Base-by-base conservation (phyloP, 2,113 vertebrate species). In the Clupea harengus region DNA sequence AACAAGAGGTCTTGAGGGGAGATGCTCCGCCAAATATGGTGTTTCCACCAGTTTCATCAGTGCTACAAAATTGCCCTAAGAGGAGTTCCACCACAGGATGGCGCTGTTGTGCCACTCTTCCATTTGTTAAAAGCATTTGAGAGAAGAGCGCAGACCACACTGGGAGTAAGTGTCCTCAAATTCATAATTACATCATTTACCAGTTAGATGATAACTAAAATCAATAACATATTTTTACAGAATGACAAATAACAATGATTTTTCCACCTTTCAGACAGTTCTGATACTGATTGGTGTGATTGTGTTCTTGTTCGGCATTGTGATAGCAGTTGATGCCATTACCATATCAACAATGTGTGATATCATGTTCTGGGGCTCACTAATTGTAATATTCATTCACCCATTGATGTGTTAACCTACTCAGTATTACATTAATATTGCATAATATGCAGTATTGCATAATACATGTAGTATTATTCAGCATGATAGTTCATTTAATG, bases 161-260 rank as follows among this genome's bases (percentile, higher is more conserved):
- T 90, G 15, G 89, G 89, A 84, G 87, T 90, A 88, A 83, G 50
- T 57, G 7, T 47, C 46, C 11, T 47, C 11, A 7, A 47, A 47
- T n/a, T n/a, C n/a, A n/a, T n/a, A n/a, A n/a, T n/a, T n/a, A n/a
- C n/a, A n/a, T n/a, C n/a, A n/a, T n/a, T n/a, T n/a, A n/a, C n/a
- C n/a, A n/a, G n/a, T n/a, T n/a, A n/a, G n/a, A n/a, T n/a, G n/a
- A n/a, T n/a, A n/a, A n/a, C n/a, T n/a, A n/a, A n/a, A n/a, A n/a
- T n/a, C n/a, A n/a, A n/a, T n/a, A n/a, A n/a, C n/a, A n/a, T n/a
- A n/a, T n/a, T n/a, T n/a, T n/a, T n/a, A n/a, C n/a, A n/a, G 6
- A 47, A 47, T 9, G 11, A 47, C 3, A 9, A 47, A 47, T 47
- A 47, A 9, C 46, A 47, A 6, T 47, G 46, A 39, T 54, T 54